Conservation (phyloP, 2,113 vertebrate genomes). For the Aspidoscelis tigris region DNA sequence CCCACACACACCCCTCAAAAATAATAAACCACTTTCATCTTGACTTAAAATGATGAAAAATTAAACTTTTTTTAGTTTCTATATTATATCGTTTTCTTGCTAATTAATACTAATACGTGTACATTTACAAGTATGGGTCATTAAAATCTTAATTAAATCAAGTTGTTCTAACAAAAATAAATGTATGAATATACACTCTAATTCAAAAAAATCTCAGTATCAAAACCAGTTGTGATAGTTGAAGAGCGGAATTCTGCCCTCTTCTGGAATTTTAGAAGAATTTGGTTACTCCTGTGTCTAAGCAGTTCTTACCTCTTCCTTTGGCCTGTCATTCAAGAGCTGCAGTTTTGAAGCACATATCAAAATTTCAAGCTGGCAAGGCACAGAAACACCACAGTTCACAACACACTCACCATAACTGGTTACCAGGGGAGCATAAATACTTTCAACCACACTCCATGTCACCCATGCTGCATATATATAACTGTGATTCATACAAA, state of each 20-base stretch:
- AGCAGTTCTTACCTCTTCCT: background rate
- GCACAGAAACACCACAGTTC: too few species aligned
- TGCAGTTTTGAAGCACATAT: background rate
- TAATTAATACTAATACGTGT: background rate
- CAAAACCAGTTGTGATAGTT: constrained; percentile 15
- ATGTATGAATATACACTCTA: background rate
- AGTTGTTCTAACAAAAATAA: background rate
- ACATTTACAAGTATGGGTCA: too few species aligned
- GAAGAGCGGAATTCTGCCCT: constrained; percentile 67
- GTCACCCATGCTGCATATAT: too few species aligned
- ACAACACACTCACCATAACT: too few species aligned
- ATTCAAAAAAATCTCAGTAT: background rate
- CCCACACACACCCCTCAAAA: too few species aligned
- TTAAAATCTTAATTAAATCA: background rate
- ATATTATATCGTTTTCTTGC: background rate
- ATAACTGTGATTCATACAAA: too few species aligned
- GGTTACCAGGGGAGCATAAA: too few species aligned
- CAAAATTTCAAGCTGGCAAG: too few species aligned
- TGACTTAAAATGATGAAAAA: background rate
- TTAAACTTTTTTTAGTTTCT: background rate
- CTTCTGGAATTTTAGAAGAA: constrained; percentile 50
- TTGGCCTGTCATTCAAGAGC: background rate
- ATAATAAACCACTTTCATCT: too few species aligned
- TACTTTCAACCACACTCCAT: too few species aligned
- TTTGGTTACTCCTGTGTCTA: background rate